Evolutionary conservation across 2,797 vertebrate genomes (phyloP).

Genomic region (Acrossocheilus wenchowensis): DNA sequence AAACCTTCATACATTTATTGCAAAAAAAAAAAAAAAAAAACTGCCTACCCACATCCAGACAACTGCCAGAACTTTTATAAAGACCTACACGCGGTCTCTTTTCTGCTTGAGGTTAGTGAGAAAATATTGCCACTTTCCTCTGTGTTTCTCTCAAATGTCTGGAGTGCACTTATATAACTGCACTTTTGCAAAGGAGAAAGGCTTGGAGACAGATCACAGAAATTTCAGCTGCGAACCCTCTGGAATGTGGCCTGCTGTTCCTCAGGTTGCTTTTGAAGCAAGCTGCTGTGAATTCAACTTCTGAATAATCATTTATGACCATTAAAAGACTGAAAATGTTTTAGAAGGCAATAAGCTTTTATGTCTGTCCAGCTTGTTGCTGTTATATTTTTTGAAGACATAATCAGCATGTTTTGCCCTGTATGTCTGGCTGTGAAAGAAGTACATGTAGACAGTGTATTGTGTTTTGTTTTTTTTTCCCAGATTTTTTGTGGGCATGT

Average conservation of each 20-base stretch:
- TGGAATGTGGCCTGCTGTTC: background rate
- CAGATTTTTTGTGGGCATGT: background rate
- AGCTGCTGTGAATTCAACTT: conserved; percentile 1
- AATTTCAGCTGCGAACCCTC: background rate
- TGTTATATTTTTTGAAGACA: conserved; percentile 1
- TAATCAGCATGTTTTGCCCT: background rate
- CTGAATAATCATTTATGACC: conserved; percentile 15
- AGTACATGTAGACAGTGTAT: background rate
- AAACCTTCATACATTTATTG: background rate
- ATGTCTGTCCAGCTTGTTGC: conserved; percentile 16
- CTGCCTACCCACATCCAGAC: background rate
- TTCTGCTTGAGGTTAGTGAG: background rate
- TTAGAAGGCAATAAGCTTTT: conserved; percentile 29
- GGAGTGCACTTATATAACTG: conserved; percentile 33
- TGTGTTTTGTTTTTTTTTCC: background rate
- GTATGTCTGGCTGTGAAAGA: conserved; percentile 23
- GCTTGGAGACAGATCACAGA: conserved; percentile 5
- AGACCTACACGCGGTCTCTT: background rate
- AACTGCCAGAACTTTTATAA: conserved; percentile 30
- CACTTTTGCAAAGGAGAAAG: background rate
- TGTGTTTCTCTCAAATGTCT: conserved; percentile 16
- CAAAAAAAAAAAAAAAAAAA: background rate
- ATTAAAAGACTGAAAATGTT: conserved; percentile 9
- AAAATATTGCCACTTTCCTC: background rate
- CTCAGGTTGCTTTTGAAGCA: conserved; percentile 19